Evolutionary conservation across 2,888 invertebrate genomes (phyloP).

Genomic region (Megaustenia siamemsis): DNA sequence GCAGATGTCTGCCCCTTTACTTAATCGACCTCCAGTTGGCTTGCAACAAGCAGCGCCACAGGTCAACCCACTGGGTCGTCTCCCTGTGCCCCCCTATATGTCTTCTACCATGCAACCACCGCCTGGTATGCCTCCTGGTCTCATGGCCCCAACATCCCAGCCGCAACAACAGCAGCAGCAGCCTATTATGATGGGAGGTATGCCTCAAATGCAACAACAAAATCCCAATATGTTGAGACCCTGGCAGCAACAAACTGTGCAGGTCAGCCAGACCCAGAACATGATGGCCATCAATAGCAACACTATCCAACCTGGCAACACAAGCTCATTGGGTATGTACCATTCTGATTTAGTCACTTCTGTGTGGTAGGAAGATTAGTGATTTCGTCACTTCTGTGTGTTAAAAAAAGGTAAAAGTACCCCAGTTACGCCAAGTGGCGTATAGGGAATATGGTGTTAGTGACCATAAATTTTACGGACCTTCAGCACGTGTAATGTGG

Average conservation of each 20-base stretch:
- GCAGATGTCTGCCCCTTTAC: constrained; percentile 32
- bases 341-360: too few relatives aligned
- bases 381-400: too few relatives aligned
- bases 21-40: constrained; percentile 56
- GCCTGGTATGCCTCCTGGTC: constrained; percentile 51
- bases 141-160: constrained; percentile 53
- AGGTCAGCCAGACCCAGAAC: constrained; percentile 47
- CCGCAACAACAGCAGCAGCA: constrained; percentile 56
- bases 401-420: too few relatives aligned
- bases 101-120: constrained; percentile 57
- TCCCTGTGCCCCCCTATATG: constrained; percentile 45
- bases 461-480: too few relatives aligned
- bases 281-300: constrained; percentile 44
- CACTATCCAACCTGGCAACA: constrained; percentile 3
- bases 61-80: constrained; percentile 50
- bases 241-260: constrained; percentile 23
- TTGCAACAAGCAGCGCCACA: constrained; percentile 55
- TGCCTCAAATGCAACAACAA: constrained; percentile 54
- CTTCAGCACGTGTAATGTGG: too few relatives aligned
- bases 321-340: constrained; percentile 43
- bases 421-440: too few relatives aligned
- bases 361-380: too few relatives aligned
- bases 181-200: constrained; percentile 38
- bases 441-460: too few relatives aligned
- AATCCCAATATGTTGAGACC: constrained; percentile 40